Evolutionary conservation across 2,797 vertebrate genomes (phyloP).

Genomic region (Aythya fuligula): DNA sequence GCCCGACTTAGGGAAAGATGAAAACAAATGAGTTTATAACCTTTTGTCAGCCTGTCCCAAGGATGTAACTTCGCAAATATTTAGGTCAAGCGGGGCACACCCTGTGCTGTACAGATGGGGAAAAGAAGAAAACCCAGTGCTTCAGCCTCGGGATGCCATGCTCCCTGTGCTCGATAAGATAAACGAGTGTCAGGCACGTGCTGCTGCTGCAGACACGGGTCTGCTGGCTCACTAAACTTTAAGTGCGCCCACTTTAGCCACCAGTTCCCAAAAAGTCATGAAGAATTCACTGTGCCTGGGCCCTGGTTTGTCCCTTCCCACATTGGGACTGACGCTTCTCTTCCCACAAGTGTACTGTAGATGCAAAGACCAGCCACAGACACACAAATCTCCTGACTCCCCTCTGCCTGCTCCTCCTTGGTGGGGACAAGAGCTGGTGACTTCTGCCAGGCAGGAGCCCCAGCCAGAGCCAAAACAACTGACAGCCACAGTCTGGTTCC

Average conservation of each 20-base stretch:
- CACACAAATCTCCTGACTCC: background rate
- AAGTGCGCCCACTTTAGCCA: background rate
- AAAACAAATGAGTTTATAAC: slow-evolving; percentile 64
- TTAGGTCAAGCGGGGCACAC: slow-evolving; percentile 70
- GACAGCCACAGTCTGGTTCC: background rate
- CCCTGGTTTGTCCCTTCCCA: too few relatives aligned
- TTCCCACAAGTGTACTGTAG: background rate
- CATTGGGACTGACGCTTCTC: background rate
- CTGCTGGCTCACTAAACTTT: background rate
- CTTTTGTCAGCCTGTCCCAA: slow-evolving; percentile 56
- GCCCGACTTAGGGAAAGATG: background rate
- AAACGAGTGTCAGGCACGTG: background rate
- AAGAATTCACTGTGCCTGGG: background rate
- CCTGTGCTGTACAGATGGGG: slow-evolving; percentile 36
- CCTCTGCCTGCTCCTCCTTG: background rate
- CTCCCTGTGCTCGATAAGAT: background rate
- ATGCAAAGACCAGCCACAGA: background rate
- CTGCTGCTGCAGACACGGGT: rapidly evolving
- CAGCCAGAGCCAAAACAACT: background rate
- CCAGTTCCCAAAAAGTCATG: background rate
- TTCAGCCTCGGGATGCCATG: background rate
- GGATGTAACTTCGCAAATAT: slow-evolving; percentile 73
- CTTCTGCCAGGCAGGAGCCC: background rate
- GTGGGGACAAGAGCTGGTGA: background rate
- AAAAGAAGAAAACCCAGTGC: slow-evolving; percentile 21